phyloP scores from a whole-genome alignment of 2,888 invertebrate genomes.

The Limnephilus marmoratus region DNA sequence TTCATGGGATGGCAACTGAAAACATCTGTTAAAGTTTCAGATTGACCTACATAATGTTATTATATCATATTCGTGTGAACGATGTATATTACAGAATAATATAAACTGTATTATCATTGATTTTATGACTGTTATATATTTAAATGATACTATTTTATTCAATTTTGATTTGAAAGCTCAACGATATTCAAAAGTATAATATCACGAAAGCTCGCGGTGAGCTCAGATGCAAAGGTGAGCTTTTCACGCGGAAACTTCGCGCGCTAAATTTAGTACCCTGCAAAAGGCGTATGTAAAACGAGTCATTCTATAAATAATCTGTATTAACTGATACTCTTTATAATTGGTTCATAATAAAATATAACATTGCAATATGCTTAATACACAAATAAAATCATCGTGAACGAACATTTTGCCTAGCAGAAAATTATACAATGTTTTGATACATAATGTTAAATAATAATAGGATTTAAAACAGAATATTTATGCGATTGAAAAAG shows the following conservation, averaged over 20 bases:
- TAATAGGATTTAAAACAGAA: not conserved
- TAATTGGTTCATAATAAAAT: not conserved
- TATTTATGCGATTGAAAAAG: not conserved
- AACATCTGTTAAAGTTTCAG: not conserved
- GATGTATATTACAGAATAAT: not conserved
- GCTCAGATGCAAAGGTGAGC: slow-evolving; percentile 34
- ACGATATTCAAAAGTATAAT: not conserved
- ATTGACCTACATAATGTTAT: not conserved
- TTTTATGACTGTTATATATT: not conserved
- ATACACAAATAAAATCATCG: not conserved
- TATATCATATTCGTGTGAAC: not conserved
- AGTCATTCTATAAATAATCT: slow-evolving; percentile 39
- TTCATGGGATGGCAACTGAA: slow-evolving; percentile 3
- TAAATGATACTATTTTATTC: not conserved
- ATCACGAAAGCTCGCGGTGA: not conserved
- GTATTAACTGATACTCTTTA: not conserved
- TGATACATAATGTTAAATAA: not conserved
- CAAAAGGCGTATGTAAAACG: slow-evolving; percentile 34
- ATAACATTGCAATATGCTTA: not conserved
- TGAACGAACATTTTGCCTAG: not conserved
- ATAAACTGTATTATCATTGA: not conserved
- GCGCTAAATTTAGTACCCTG: slow-evolving; percentile 21
- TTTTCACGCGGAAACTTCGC: slow-evolving; percentile 44
- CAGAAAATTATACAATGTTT: not conserved
- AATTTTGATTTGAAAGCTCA: not conserved